Conservation (phyloP, 37 sponge, comb jelly and placozoan genomes). For the Spongilla lacustris region DNA sequence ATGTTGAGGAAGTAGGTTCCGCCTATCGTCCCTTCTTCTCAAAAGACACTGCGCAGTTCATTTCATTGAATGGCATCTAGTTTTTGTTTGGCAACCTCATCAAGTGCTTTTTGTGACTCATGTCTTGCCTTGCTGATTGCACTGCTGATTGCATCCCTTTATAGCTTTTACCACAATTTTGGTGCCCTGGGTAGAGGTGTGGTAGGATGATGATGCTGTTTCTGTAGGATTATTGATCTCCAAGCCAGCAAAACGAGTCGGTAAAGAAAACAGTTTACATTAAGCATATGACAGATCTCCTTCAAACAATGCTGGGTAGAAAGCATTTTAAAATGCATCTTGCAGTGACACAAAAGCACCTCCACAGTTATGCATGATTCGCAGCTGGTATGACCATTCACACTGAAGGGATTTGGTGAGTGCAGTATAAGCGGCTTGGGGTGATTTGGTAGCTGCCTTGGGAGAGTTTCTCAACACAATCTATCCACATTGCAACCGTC, state of each 20-base stretch:
- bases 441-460: slow-evolving; percentile 1
- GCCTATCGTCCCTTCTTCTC: too few relatives aligned
- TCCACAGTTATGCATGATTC: slow-evolving; percentile 14
- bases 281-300: too few relatives aligned
- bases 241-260: too few relatives aligned
- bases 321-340: not conserved
- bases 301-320: not conserved
- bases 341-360: slow-evolving; percentile 22
- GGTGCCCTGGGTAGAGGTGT: too few relatives aligned
- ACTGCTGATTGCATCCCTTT: too few relatives aligned
- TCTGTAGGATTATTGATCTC: too few relatives aligned
- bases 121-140: not conserved
- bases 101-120: not conserved
- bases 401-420: slow-evolving; percentile 38
- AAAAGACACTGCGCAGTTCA: too few relatives aligned
- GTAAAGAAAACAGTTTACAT: too few relatives aligned
- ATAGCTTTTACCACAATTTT: too few relatives aligned
- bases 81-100: not conserved
- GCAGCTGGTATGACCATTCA: slow-evolving; percentile 37
- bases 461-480: not conserved
- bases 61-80: not conserved
- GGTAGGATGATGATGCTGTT: too few relatives aligned
- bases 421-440: slow-evolving; percentile 21
- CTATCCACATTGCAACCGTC: not conserved
- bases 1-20: too few relatives aligned